Base-by-base conservation (phyloP, 2,113 vertebrate genomes). In the Pyxicephalus adspersus region DNA sequence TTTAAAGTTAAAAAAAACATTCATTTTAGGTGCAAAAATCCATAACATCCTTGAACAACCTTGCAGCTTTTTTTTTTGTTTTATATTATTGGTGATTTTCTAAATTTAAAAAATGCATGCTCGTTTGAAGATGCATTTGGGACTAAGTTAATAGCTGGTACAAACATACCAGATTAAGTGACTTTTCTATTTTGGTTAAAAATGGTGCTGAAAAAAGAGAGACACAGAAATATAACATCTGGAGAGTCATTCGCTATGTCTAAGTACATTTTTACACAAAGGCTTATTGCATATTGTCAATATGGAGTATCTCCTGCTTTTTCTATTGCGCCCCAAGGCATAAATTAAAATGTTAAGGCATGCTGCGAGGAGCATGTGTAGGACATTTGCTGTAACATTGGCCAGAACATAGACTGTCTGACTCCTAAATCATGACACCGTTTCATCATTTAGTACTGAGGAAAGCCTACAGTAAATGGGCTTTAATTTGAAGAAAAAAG, bases 401-500 rank as follows among this genome's bases (percentile, higher is more conserved):
- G 64, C 22, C 22, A 67, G 25, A 67, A 54, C 52, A 65, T 55
- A 31, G 64, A 52, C 64, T 38, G 50, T 11, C 51, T 45, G 76
- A 70, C 31, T 79, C 54, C 31, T 79, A 70, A 79, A 79, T 70
- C 64, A 79, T 70, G 45, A 34, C 8, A 31, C 57, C 55, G 60
- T 78, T 79, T 70, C 55, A 79, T 70, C 29, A 60, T 70, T 79
- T 58, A 79, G 55, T 58, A 22, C 28, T 60, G 9, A 25, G 51
- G 23, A n/a, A 55, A 74, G 29, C 28, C 71, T 60, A 60, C 55
- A 60, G 71, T 60, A 74, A 60, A 58, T 74, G 71, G 55, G 54
- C 71, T 73, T 74, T 82, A 75, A 75, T 82, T 74, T 82, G 60
- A 67, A 75, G 80, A 82, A 66, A 64, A 66, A 55, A 66, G 80